A percentile compares a stretch with the other conserved stretches of the same genome.
phyloP scores from a whole-genome alignment of 2,113 vertebrate genomes.

The Emydura subglobosa region DNA sequence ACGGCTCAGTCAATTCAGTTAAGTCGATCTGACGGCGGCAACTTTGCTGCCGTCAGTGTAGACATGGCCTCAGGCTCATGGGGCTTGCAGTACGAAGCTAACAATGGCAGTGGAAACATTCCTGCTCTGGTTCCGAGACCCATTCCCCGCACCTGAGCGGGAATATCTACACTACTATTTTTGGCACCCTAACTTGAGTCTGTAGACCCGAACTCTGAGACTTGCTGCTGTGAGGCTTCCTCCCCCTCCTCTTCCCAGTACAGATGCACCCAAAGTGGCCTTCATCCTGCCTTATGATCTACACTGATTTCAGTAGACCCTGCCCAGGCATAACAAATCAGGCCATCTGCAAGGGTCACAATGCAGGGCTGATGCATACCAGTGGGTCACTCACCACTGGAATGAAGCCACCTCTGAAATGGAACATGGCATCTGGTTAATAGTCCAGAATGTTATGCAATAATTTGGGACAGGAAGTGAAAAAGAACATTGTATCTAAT shows the following conservation, averaged over 20 bases:
- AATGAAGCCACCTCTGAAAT: background rate
- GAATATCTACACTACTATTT: background rate
- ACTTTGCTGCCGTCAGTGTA: too few relatives aligned
- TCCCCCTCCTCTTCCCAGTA: fast-evolving
- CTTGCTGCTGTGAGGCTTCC: background rate
- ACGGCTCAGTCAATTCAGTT: too few relatives aligned
- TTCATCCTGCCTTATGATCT: background rate
- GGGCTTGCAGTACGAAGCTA: background rate
- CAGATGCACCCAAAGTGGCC: background rate
- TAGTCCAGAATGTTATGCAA: background rate
- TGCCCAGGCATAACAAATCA: background rate
- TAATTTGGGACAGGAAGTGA: background rate
- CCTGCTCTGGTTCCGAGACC: background rate
- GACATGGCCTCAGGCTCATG: background rate
- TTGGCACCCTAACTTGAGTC: background rate
- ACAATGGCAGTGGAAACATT: background rate
- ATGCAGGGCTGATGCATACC: background rate
- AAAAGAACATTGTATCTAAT: background rate
- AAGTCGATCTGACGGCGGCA: too few relatives aligned
- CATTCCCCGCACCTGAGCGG: background rate
- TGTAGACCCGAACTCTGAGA: background rate
- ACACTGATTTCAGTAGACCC: background rate
- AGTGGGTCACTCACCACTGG: background rate
- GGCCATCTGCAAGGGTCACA: background rate
- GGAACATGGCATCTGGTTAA: background rate